Base-by-base conservation (phyloP, 2,797 vertebrate species). In the Potorous gilbertii region DNA sequence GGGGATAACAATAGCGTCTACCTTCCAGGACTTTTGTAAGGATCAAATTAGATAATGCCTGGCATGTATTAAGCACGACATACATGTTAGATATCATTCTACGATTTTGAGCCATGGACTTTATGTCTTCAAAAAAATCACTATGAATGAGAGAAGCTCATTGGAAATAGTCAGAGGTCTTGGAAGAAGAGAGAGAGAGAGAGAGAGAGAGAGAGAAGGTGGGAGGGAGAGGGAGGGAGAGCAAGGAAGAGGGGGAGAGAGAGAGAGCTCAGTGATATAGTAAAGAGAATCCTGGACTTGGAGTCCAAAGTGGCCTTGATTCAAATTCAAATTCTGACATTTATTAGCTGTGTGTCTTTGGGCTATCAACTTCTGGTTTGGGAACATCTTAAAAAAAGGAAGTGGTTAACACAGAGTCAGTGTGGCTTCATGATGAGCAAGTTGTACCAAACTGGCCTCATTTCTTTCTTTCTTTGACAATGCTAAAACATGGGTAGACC, bases 201-300 rank as follows among this genome's bases (percentile, higher is more conserved):
- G 16, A 16, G 8, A 29, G 4, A 3, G 6, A 16, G 16, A 29
- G 1, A 16, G 1, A 55, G 16, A 55, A 55, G 55, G 12, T 52
- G 52, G 57, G 3, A 34, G 13, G n/a, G 34, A 66, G 34, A 66
- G 31, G 4, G 59, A 14, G 0, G 4, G 0, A 3, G 6, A 66
- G 34, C 2, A 0, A 4, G 0, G 5, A 6, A 59, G 57, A 4
- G 57, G 11, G 29, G 10, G 0, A 3, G 6, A 66, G 62, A 6
- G 5, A 11, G 1, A 40, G 14, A 46, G 40, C 14, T 55, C 55
- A 90, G 52, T 21, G 87, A n/a, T 21, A 90, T 5, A 91, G 55
- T 40, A 14, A 90, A 31, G 55, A 40, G 90, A 52, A n/a, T 66
- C 34, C 34, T 66, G 62, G 34, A 34, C 62, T 66, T 66, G 13